Evolutionary conservation across 2,888 invertebrate species (phyloP).

Genomic region (Eudasyphora cyanicolor): DNA sequence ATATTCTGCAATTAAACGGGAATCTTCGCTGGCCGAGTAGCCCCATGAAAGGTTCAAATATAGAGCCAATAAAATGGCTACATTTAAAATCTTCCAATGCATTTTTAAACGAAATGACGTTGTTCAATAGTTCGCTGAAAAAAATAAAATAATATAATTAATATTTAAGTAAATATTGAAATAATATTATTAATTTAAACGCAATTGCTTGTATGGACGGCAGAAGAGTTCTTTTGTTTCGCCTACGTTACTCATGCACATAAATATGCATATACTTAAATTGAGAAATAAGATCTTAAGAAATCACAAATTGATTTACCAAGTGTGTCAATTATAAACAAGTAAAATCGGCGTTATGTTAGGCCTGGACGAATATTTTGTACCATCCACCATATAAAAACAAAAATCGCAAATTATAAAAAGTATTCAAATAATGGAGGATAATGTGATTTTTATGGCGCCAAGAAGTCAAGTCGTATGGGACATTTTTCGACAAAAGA

Average conservation of each 20-base stretch:
- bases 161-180: not conserved
- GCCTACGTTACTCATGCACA: not conserved
- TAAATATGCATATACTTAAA: not conserved
- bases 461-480: too few relatives aligned
- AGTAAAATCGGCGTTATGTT: too few relatives aligned
- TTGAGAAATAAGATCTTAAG: not conserved
- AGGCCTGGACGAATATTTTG: too few relatives aligned
- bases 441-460: too few relatives aligned
- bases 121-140: not conserved
- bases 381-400: too few relatives aligned
- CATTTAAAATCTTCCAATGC: conserved; percentile 3
- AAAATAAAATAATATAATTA: not conserved
- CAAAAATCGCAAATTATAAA: too few relatives aligned
- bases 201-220: not conserved
- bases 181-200: not conserved
- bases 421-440: too few relatives aligned
- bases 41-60: conserved; percentile 51
- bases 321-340: not conserved
- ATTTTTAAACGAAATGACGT: too few relatives aligned
- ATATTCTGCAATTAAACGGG: conserved; percentile 70
- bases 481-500: too few relatives aligned
- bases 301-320: not conserved
- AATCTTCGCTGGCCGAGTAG: conserved; percentile 74
- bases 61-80: conserved; percentile 39
- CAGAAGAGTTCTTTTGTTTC: not conserved